Evolutionary conservation across 2,113 vertebrate species (phyloP), one percentile per base, ranked within the genome.

Genomic region (Lichenostomus cassidix): DNA sequence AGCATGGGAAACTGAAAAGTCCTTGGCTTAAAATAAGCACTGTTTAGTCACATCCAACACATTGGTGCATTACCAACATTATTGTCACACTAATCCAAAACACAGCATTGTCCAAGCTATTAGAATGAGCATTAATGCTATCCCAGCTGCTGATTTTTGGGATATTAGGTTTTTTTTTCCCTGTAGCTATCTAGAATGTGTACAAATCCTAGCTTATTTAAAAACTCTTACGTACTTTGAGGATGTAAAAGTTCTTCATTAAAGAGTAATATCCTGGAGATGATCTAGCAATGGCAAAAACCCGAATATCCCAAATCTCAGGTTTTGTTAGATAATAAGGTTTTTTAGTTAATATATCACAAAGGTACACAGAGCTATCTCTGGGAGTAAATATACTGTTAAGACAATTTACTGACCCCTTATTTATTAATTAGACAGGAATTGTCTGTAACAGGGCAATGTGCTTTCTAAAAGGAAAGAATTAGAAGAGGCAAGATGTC

Each of bases 41-140:
- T n/a, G 0, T n/a, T 27, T 47, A 62, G 53, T 25, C 49, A 20
- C 63, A 49, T 7, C 29, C 25, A 77, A 12, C 47, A 24, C 25
- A 2, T 5, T 13, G 42, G 27, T 42, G 22, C 60, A 41, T 42
- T 86, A 37, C 5, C 18, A 33, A 1, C 29, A 6, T 68, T 60
- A 67, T 24, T 62, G 25, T 33, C 15, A 16, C 8, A 4, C 12
- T 70, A 44, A 56, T 63, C 55, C 23, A 42, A 62, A 75, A 17
- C 41, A 55, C 29, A 44, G 31, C 5, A 0, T 47, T 74, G n/a
- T 55, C 25, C 28, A 12, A 53, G 25, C 17, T 47, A 20, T 12
- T 41, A 11, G 11, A n/a, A 23, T 3, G 31, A 42, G 28, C 27
- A 23, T 76, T 55, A 76, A 31, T 0, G 0, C 29, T 42, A 8